phyloP scores from a whole-genome alignment of 2,888 invertebrate genomes.

The Drosophila suboccidentalis region DNA sequence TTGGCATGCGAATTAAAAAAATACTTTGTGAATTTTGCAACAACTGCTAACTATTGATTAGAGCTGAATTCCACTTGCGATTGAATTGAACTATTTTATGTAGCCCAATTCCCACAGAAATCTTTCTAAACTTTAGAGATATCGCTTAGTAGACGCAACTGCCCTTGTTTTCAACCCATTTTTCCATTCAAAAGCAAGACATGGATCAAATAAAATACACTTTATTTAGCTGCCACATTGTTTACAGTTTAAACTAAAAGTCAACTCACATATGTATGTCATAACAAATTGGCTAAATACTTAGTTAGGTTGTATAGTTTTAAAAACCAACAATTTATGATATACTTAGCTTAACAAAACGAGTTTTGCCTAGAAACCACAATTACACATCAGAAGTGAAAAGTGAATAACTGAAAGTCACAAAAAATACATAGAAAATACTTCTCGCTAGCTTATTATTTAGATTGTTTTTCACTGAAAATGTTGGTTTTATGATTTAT shows the following conservation, averaged over 20 bases:
- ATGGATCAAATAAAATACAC: slow-evolving; percentile 27
- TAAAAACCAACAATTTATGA: slow-evolving; percentile 53
- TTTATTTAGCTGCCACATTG: slow-evolving; percentile 67
- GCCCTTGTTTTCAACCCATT: not conserved
- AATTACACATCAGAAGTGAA: slow-evolving; percentile 39
- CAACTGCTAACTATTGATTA: not conserved
- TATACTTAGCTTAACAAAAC: slow-evolving; percentile 34
- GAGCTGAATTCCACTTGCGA: not conserved
- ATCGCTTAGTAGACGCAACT: not conserved
- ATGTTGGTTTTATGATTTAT: slow-evolving; percentile 49
- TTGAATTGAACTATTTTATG: not conserved
- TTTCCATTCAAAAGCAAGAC: not conserved
- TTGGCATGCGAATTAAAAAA: not conserved
- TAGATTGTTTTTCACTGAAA: slow-evolving; percentile 20
- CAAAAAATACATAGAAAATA: slow-evolving; percentile 3
- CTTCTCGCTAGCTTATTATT: slow-evolving; percentile 32
- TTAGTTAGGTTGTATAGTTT: slow-evolving; percentile 58
- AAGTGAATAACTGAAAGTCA: slow-evolving; percentile 2
- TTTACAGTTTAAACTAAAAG: slow-evolving; percentile 61
- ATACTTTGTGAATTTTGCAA: not conserved
- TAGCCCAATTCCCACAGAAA: not conserved
- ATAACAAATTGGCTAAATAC: slow-evolving; percentile 57
- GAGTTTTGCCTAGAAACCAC: slow-evolving; percentile 57
- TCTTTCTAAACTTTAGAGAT: not conserved
- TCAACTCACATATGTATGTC: slow-evolving; percentile 45